A percentile compares a stretch with the other conserved stretches of the same genome.
These are phyloP conservation scores for Eilema sororculum DNA, from an alignment of 2,888 invertebrate species.

Conservation along the genomic window DNA sequence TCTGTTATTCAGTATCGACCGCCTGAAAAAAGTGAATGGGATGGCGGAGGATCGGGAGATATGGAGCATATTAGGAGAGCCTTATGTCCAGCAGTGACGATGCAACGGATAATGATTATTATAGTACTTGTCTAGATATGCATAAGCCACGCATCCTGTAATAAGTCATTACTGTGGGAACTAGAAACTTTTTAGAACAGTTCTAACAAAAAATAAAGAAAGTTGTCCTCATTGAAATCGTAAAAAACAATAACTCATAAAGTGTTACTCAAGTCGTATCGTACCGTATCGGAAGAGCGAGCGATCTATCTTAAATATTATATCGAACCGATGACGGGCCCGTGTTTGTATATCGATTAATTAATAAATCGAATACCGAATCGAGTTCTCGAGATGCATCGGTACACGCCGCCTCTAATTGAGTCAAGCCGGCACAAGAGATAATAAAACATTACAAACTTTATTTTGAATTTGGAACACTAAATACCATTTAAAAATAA, in stretches of 20 bases:
- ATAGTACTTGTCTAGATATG: neutral
- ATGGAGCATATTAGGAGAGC: too few relatives aligned
- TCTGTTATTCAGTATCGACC: too few relatives aligned
- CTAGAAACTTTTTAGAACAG: neutral
- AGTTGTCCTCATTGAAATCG: slow-evolving; percentile 40
- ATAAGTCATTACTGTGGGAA: neutral
- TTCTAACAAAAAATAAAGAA: slow-evolving; percentile 30
- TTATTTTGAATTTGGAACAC: slow-evolving; percentile 31
- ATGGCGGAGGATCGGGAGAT: too few relatives aligned
- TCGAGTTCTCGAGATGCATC: slow-evolving; percentile 78
- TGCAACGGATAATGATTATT: neutral
- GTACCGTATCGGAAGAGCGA: slow-evolving; percentile 48
- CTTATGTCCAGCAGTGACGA: too few relatives aligned
- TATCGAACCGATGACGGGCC: slow-evolving; percentile 80
- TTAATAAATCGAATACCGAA: slow-evolving; percentile 84
- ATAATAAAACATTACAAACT: slow-evolving; percentile 62
- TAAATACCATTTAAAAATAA: slow-evolving; percentile 30
- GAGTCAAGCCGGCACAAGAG: slow-evolving; percentile 83
- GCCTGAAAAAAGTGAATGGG: too few relatives aligned
- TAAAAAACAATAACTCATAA: slow-evolving; percentile 40
- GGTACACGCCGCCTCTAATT: slow-evolving; percentile 85
- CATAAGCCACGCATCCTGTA: neutral
- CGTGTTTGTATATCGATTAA: slow-evolving; percentile 87
- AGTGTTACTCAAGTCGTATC: slow-evolving; percentile 42
- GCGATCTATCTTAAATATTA: slow-evolving; percentile 74